Evolutionary conservation across 2,113 vertebrate genomes (phyloP).

Genomic region (Notarius quadriscutis): DNA sequence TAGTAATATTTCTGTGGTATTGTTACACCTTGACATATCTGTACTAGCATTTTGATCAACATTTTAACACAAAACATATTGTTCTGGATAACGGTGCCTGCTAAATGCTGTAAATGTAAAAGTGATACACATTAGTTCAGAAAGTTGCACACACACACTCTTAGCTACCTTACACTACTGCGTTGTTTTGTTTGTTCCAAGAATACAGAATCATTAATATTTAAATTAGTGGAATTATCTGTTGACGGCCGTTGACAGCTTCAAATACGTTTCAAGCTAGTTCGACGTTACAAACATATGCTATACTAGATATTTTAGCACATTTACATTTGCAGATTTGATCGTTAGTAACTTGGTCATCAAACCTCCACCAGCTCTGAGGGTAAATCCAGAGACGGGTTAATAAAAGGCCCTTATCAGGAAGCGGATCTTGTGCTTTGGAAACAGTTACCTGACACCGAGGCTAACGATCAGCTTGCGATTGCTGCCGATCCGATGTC

Average conservation of each 20-base stretch:
- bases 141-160: neutral
- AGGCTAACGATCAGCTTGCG: conserved; percentile 28
- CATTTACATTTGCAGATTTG: neutral
- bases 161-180: neutral
- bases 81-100: neutral
- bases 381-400: conserved; percentile 7
- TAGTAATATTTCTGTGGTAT: neutral
- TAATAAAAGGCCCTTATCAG: conserved; percentile 14
- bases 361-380: neutral
- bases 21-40: neutral
- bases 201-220: neutral
- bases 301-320: neutral
- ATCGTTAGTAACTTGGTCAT: neutral
- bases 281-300: neutral
- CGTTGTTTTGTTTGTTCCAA: neutral
- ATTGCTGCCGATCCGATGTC: conserved; percentile 9
- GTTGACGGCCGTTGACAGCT: neutral
- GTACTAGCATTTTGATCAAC: neutral
- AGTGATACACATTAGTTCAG: neutral
- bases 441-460: conserved; percentile 49
- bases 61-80: neutral
- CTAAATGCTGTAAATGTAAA: neutral
- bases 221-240: neutral
- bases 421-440: conserved; percentile 31
- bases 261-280: neutral